Evolutionary conservation across 2,888 invertebrate species (phyloP).

Genomic region (Parnassius apollo): DNA sequence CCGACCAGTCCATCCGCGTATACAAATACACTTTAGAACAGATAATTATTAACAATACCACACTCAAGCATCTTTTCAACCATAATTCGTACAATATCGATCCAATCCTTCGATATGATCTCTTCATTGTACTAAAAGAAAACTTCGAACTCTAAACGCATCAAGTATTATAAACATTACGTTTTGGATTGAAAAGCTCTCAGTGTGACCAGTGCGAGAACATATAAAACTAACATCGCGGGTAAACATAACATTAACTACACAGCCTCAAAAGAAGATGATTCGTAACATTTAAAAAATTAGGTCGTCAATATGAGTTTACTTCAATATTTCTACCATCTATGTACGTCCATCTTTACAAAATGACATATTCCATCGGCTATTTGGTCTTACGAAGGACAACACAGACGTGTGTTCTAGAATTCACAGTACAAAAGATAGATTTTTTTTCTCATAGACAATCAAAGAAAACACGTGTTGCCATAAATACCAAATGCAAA

Average conservation of each 20-base stretch:
- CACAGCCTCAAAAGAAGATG: slow-evolving; percentile 45
- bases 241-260: slow-evolving; percentile 38
- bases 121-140: not conserved
- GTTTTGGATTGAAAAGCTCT: slow-evolving; percentile 34
- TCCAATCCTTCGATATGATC: not conserved
- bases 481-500: slow-evolving; percentile 43
- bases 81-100: not conserved
- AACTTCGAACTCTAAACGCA: not conserved
- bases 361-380: slow-evolving; percentile 43
- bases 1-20: slow-evolving; percentile 38
- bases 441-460: not conserved
- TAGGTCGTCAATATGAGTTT: slow-evolving; percentile 50
- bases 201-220: slow-evolving; percentile 39
- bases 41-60: slow-evolving; percentile 29
- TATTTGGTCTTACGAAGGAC: slow-evolving; percentile 51
- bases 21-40: slow-evolving; percentile 26
- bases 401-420: slow-evolving; percentile 27
- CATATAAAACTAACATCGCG: slow-evolving; percentile 27
- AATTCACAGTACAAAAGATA: not conserved
- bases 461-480: slow-evolving; percentile 15
- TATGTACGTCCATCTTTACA: slow-evolving; percentile 41
- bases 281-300: slow-evolving; percentile 38
- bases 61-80: slow-evolving; percentile 32
- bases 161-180: not conserved
- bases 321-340: slow-evolving; percentile 38